phyloP scores from a whole-genome alignment of 2,888 invertebrate genomes.

The Phortica okadai region DNA sequence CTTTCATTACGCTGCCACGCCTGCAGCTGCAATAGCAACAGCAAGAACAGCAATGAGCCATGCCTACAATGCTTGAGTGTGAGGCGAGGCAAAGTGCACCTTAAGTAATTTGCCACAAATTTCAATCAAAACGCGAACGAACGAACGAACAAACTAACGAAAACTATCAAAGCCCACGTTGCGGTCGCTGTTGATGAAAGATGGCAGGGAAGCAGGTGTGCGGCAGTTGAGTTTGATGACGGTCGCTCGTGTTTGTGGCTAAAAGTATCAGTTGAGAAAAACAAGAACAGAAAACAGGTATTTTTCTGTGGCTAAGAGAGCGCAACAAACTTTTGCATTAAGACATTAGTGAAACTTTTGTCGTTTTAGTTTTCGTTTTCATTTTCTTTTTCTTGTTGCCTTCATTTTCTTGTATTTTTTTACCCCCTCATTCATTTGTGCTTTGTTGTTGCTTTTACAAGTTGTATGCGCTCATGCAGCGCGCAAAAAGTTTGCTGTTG shows the following conservation, averaged over 20 bases:
- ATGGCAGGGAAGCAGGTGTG: background rate
- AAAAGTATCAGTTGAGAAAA: background rate
- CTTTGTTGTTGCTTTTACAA: too few species aligned
- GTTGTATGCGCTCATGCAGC: too few species aligned
- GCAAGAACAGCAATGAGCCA: background rate
- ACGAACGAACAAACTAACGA: slow-evolving; percentile 17
- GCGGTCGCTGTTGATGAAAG: background rate
- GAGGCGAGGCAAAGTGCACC: slow-evolving; percentile 19
- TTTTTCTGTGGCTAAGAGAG: slow-evolving; percentile 36
- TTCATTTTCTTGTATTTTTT: slow-evolving; percentile 43
- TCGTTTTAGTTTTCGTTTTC: slow-evolving; percentile 33
- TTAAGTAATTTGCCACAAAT: slow-evolving; percentile 62
- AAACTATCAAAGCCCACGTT: slow-evolving; percentile 30
- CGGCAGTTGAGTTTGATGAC: background rate
- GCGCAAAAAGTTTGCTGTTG: slow-evolving; percentile 17
- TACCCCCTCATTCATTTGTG: background rate
- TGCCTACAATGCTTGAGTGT: background rate
- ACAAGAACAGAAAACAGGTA: slow-evolving; percentile 21
- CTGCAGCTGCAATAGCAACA: background rate
- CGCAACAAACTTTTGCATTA: slow-evolving; percentile 69
- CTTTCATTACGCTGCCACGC: background rate
- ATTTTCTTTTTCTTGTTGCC: slow-evolving; percentile 28
- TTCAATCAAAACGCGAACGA: slow-evolving; percentile 64
- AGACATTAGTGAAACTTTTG: slow-evolving; percentile 67
- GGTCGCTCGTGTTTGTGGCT: too few species aligned